Base-by-base conservation (phyloP, 2,888 invertebrate genomes). In the Rhorus exstirpatorius region DNA sequence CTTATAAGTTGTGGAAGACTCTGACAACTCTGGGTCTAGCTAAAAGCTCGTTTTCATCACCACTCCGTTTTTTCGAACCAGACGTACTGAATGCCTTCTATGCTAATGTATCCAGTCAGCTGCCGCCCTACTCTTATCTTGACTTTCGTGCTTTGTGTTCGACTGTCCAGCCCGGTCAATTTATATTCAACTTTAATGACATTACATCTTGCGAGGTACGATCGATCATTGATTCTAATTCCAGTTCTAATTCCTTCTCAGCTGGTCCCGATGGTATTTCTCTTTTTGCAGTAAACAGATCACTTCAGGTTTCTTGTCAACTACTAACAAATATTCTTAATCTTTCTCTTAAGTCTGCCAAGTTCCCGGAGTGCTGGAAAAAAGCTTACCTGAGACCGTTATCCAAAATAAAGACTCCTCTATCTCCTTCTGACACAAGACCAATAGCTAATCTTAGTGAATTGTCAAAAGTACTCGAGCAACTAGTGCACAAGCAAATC, bases 401-500 rank as follows among this genome's bases (percentile, higher is more conserved):
- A 1, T 51, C 10, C 0, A 79, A 74, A 65, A 46, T 58, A 1
- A 19, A 38, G 8, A n/a, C 17, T 0, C 79, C 75, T 2, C 14
- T 26, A 1, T 41, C 51, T 1, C 75, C 38, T 7, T 61, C 60
- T 3, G 79, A 83, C 21, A 67, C 55, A 3, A 38, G 72, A 1
- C 79, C 79, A 0, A 80, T 83, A 10, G 75, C 83, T 0, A 38
- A 78, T 24, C 44, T 78, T n/a, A 46, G 53, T 8, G 58, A 53
- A 26, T 7, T 72, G 0, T 67, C 77, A 3, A 81, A 83, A 55
- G 17, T 79, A 0, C 38, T 72, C 3, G 78, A 81, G 24, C 10
- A 60, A 17, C 7, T 72, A 0, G 51, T 68, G 10, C 49, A 65
- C 35, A 24, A 58, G 0, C 70, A 67, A 24, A 24, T 58, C 0